Evolutionary conservation across 2,888 invertebrate genomes (phyloP).

Genomic region (Cheilosia grossa): DNA sequence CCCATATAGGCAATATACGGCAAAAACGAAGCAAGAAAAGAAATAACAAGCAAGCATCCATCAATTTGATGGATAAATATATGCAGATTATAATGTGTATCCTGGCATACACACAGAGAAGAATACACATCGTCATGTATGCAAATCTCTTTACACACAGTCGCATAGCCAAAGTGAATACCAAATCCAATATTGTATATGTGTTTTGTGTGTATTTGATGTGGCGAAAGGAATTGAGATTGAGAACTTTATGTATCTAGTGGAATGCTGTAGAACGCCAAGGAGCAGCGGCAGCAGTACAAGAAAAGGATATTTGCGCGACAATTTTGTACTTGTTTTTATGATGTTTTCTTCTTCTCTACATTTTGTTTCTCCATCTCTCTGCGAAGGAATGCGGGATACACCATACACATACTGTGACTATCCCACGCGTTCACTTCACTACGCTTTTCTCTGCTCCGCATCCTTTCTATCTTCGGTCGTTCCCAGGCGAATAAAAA

Average conservation of each 20-base stretch:
- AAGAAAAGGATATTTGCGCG: constrained; percentile 68
- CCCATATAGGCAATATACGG: constrained; percentile 62
- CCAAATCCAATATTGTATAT: constrained; percentile 69
- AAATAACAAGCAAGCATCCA: constrained; percentile 80
- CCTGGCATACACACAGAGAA: constrained; percentile 48
- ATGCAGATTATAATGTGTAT: constrained; percentile 81
- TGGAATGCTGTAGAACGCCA: constrained; percentile 59
- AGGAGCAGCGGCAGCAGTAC: constrained; percentile 31
- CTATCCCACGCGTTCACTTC: constrained; percentile 55
- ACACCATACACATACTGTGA: constrained; percentile 15
- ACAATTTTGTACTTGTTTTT: constrained; percentile 44
- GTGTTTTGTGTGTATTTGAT: constrained; percentile 70
- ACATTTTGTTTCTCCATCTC: constrained; percentile 22
- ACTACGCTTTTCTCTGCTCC: no score
- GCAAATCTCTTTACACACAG: constrained; percentile 72
- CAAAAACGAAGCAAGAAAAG: constrained; percentile 7
- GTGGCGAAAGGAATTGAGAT: constrained; percentile 48
- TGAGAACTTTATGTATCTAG: constrained; percentile 58
- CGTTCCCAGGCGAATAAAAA: constrained; percentile 62
- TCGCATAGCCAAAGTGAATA: constrained; percentile 38
- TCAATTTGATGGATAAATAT: constrained; percentile 84
- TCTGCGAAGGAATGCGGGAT: constrained; percentile 16
- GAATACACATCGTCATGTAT: constrained; percentile 59
- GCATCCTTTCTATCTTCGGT: constrained; percentile 39
- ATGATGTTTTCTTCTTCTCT: constrained; percentile 5